Conservation (phyloP, 2,797 vertebrate genomes). For the Mormyrus hasselquistii region DNA sequence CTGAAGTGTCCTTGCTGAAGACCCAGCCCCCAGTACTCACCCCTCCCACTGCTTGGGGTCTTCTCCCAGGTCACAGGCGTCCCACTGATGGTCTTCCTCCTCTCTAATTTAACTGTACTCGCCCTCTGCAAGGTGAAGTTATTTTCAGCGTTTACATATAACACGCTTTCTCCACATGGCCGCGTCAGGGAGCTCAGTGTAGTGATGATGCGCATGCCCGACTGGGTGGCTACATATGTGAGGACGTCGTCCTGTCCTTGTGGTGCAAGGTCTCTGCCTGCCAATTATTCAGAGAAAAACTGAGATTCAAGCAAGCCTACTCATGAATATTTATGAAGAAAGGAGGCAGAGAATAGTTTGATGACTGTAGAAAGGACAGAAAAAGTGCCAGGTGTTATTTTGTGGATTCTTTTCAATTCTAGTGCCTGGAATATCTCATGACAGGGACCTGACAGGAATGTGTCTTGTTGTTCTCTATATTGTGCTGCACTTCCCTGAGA, state of each 20-base stretch:
- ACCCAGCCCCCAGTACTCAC: slow-evolving; percentile 43
- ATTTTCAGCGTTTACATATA: neutral
- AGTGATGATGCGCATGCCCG: neutral
- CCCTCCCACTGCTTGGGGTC: slow-evolving; percentile 35
- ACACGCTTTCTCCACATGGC: neutral
- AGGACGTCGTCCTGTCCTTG: neutral
- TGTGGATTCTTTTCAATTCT: neutral
- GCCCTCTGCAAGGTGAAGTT: slow-evolving; percentile 35
- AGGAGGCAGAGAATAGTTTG: neutral
- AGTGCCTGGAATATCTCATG: neutral
- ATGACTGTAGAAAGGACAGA: neutral
- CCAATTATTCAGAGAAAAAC: neutral
- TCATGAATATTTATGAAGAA: neutral
- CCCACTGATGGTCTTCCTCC: slow-evolving; percentile 52
- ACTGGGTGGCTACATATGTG: neutral
- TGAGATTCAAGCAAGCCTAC: neutral
- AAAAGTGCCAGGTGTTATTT: neutral
- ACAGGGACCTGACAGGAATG: neutral
- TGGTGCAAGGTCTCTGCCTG: neutral
- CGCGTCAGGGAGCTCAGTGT: neutral
- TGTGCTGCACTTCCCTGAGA: neutral
- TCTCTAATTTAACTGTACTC: slow-evolving; percentile 34
- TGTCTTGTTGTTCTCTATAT: neutral
- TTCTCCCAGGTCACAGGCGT: slow-evolving; percentile 46
- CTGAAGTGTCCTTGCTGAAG: neutral